These are phyloP conservation scores for Hylyphantes graminicola DNA, from an alignment of 1,140 invertebrate genomes.

Conservation along the genomic window DNA sequence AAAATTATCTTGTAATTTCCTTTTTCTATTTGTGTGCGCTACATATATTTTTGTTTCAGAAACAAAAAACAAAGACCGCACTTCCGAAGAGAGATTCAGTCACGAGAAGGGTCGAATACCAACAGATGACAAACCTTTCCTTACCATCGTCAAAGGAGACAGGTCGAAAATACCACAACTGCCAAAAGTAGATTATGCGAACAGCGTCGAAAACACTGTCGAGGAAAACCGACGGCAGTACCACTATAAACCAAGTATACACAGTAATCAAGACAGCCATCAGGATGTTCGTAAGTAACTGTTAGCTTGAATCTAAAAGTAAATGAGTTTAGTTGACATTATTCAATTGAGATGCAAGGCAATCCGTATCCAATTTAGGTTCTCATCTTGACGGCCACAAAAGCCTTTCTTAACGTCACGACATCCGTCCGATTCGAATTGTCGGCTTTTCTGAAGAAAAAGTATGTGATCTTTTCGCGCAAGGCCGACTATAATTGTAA, in stretches of 20 bases:
- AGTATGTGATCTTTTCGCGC: no score
- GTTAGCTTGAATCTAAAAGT: no score
- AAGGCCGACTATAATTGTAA: no score
- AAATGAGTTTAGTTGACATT: no score
- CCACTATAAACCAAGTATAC: slow-evolving; percentile 24
- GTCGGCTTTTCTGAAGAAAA: no score
- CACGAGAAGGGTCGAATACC: slow-evolving; percentile 22
- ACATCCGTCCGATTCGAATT: no score
- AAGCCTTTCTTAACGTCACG: no score
- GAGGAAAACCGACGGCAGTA: slow-evolving; percentile 33
- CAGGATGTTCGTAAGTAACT: slow-evolving; percentile 44
- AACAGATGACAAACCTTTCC: slow-evolving; percentile 1
- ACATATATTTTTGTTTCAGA: neutral
- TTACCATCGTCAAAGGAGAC: neutral
- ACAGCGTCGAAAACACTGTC: slow-evolving; percentile 30
- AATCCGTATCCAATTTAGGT: no score
- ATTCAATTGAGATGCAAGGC: no score
- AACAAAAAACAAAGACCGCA: slow-evolving; percentile 7
- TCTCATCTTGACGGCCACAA: no score
- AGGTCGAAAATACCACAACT: neutral
- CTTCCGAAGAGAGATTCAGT: slow-evolving; percentile 41
- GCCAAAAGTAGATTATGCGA: neutral
- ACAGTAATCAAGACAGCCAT: slow-evolving; percentile 37
- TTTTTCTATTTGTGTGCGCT: no score
- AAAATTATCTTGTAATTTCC: no score